phyloP scores from a whole-genome alignment of 2,113 vertebrate genomes.

The Ictalurus furcatus region DNA sequence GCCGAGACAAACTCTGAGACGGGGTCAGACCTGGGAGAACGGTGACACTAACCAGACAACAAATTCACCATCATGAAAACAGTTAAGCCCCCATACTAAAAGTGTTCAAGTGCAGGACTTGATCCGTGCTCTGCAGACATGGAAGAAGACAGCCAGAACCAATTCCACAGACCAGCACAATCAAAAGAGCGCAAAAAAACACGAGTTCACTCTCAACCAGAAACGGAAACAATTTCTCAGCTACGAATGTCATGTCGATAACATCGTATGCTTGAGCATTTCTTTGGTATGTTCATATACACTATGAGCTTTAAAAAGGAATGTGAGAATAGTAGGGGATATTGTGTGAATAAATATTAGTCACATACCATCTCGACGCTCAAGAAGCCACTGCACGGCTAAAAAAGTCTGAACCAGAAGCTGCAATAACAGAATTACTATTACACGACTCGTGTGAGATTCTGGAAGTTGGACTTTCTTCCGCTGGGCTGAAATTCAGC shows the following conservation, averaged over 20 bases:
- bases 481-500: not conserved
- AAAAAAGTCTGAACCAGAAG: not conserved
- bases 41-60: not conserved
- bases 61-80: not conserved
- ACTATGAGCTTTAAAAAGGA: not conserved
- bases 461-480: not conserved
- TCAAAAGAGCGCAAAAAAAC: not conserved
- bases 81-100: not conserved
- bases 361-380: not conserved
- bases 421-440: not conserved
- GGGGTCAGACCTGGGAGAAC: not conserved
- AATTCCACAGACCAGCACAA: not conserved
- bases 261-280: not conserved
- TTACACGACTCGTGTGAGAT: not conserved
- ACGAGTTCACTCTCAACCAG: not conserved
- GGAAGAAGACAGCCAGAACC: not conserved
- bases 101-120: not conserved
- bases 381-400: not conserved
- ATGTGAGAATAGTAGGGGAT: not conserved
- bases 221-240: not conserved
- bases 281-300: not conserved
- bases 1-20: not conserved
- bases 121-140: not conserved
- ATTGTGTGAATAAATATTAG: not conserved
- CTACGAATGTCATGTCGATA: too few species aligned